These are phyloP conservation scores for Gila robusta DNA, from an alignment of 2,797 vertebrate genomes.

Conservation along the genomic window DNA sequence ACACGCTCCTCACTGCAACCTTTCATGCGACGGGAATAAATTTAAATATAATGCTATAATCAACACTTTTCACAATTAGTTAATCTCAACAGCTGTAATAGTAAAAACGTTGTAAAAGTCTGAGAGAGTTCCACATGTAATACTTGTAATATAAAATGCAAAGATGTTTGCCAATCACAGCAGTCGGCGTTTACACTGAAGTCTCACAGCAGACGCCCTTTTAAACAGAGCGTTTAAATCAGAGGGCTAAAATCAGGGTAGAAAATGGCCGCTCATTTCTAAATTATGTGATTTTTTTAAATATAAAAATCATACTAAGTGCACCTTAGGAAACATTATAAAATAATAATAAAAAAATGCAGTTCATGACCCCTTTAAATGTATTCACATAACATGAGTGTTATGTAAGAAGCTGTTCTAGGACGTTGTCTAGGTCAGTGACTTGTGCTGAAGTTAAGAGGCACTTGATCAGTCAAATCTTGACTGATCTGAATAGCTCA, in stretches of 20 bases:
- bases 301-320: neutral
- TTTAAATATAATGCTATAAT: too few species aligned
- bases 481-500: neutral
- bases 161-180: neutral
- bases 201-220: neutral
- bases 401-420: constrained; percentile 7
- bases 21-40: too few species aligned
- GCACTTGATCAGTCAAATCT: neutral
- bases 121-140: neutral
- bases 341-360: neutral
- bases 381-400: neutral
- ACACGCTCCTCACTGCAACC: too few species aligned
- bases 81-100: neutral
- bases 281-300: neutral
- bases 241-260: neutral
- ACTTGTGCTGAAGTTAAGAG: neutral
- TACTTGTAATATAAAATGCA: neutral
- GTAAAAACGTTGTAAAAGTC: neutral
- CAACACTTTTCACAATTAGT: neutral
- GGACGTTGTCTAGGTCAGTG: constrained; percentile 8
- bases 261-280: neutral
- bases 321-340: neutral
- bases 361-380: neutral
- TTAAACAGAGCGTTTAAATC: neutral
- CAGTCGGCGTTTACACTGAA: neutral